These are phyloP conservation scores for Apolygus lucorum DNA, from an alignment of 1,140 invertebrate species.

Conservation along the genomic window DNA sequence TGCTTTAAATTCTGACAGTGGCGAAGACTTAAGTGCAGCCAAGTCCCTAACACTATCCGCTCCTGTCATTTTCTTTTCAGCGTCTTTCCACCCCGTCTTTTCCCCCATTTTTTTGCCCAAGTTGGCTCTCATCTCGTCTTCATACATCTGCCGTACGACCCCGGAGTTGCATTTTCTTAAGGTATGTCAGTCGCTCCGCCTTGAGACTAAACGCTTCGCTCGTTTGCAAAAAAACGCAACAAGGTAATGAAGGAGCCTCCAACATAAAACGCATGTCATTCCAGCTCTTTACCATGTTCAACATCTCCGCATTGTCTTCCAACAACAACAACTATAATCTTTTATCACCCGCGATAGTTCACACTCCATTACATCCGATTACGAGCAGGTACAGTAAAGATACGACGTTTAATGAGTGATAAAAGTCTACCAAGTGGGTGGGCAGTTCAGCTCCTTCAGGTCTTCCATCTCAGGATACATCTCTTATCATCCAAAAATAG, in stretches of 20 bases:
- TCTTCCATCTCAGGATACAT: too few relatives aligned
- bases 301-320: not conserved
- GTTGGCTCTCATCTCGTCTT: not conserved
- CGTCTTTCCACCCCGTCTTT: too few relatives aligned
- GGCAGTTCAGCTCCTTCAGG: too few relatives aligned
- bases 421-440: too few relatives aligned
- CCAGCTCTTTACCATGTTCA: not conserved
- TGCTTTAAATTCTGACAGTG: constrained; percentile 16
- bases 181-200: not conserved
- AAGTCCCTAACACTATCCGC: not conserved
- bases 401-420: too few relatives aligned
- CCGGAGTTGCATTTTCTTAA: not conserved
- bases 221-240: not conserved
- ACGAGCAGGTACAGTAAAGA: too few relatives aligned
- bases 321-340: too few relatives aligned
- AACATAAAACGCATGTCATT: not conserved
- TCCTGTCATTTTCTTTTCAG: not conserved
- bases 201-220: not conserved
- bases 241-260: not conserved
- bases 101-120: not conserved
- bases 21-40: not conserved
- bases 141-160: not conserved
- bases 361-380: too few relatives aligned
- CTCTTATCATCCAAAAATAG: too few relatives aligned
- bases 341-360: too few relatives aligned